These are phyloP conservation scores for Gerris lacustris DNA, from an alignment of 2,888 invertebrate genomes.

Conservation along the genomic window DNA sequence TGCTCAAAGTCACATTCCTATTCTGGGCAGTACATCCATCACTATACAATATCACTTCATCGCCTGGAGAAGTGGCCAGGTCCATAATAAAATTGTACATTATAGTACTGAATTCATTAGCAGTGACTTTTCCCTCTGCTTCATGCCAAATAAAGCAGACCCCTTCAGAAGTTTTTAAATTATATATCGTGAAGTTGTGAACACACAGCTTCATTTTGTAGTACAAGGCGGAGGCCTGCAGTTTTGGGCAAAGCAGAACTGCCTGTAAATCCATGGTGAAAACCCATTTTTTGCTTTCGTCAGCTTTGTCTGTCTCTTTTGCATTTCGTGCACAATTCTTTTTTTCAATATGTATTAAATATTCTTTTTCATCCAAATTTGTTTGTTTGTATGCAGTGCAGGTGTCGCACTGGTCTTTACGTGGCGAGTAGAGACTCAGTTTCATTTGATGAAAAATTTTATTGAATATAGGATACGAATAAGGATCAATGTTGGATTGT, in stretches of 20 bases:
- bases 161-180: constrained; percentile 41
- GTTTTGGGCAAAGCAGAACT: constrained; percentile 26
- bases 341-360: no score
- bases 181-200: constrained; percentile 33
- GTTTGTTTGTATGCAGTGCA: constrained; percentile 29
- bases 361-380: no score
- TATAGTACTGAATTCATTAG: constrained; percentile 32
- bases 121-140: no score
- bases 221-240: constrained; percentile 24
- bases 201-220: constrained; percentile 27
- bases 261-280: constrained; percentile 27
- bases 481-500: neutral
- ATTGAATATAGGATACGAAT: neutral
- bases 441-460: constrained; percentile 8
- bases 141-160: constrained; percentile 36
- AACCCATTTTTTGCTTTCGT: no score
- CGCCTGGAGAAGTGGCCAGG: no score
- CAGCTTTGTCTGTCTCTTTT: no score
- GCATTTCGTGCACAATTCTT: no score
- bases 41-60: no score
- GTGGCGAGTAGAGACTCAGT: constrained; percentile 11
- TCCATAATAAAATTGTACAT: no score
- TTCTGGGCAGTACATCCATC: constrained; percentile 17
- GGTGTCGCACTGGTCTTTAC: constrained; percentile 2
- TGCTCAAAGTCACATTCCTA: neutral